phyloP scores from a whole-genome alignment of 1,140 invertebrate genomes.

The Drosophila obscura region DNA sequence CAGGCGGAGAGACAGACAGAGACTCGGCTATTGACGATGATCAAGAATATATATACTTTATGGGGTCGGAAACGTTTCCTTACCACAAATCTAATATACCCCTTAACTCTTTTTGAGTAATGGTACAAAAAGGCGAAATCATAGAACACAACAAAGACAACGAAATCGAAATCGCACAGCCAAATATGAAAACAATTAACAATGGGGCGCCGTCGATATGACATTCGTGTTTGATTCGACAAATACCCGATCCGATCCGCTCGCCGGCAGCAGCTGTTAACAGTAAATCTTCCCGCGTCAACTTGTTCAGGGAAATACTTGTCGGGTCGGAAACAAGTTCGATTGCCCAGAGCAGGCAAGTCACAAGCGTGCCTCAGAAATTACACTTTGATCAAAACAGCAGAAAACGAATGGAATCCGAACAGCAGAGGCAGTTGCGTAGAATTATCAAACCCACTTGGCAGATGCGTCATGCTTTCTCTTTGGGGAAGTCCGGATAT shows the following conservation, averaged over 20 bases:
- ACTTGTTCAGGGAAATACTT: slow-evolving; percentile 58
- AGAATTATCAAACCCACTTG: slow-evolving; percentile 13
- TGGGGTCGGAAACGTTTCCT: too few relatives aligned
- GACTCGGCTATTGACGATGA: too few relatives aligned
- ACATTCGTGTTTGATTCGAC: slow-evolving; percentile 50
- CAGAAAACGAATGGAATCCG: slow-evolving; percentile 27
- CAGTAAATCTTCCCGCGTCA: slow-evolving; percentile 45
- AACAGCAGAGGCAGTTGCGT: slow-evolving; percentile 13
- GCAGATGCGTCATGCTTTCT: slow-evolving; percentile 70
- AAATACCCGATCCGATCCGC: neutral
- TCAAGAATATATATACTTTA: too few relatives aligned
- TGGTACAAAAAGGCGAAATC: slow-evolving; percentile 31
- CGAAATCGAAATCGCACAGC: slow-evolving; percentile 25
- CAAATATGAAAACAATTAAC: slow-evolving; percentile 53
- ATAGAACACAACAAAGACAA: slow-evolving; percentile 42
- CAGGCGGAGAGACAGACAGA: too few relatives aligned
- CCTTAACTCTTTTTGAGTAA: too few relatives aligned
- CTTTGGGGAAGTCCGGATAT: slow-evolving; percentile 69
- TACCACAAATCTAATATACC: too few relatives aligned
- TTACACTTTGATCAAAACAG: neutral
- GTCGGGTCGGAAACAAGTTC: slow-evolving; percentile 41
- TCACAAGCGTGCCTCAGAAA: slow-evolving; percentile 30
- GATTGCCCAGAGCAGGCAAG: slow-evolving; percentile 15
- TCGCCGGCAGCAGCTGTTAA: slow-evolving; percentile 43
- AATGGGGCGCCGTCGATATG: slow-evolving; percentile 20